These are phyloP conservation scores for Idaea aversata DNA, from an alignment of 2,888 invertebrate species.

Conservation along the genomic window DNA sequence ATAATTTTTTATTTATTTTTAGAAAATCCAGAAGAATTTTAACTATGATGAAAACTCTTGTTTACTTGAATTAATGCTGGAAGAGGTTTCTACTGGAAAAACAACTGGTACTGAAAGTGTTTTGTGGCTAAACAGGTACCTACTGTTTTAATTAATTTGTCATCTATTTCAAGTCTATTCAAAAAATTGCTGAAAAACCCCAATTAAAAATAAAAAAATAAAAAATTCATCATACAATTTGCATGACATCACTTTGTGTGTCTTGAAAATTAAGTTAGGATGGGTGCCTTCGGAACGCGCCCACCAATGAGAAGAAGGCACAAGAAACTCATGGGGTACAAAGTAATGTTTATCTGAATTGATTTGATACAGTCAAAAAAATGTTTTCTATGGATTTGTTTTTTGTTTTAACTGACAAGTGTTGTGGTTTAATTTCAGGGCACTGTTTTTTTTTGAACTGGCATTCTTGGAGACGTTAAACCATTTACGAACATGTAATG, in stretches of 20 bases:
- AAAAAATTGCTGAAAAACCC: too few relatives aligned
- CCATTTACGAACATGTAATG: conserved; percentile 62
- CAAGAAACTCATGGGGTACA: too few relatives aligned
- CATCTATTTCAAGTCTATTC: too few relatives aligned
- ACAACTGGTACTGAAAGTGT: conserved; percentile 82
- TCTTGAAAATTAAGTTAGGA: too few relatives aligned
- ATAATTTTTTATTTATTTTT: conserved; percentile 29
- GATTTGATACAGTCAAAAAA: too few relatives aligned
- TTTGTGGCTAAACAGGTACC: conserved; percentile 87
- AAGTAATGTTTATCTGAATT: too few relatives aligned
- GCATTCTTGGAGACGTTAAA: conserved; percentile 80
- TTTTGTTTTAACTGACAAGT: conserved; percentile 4
- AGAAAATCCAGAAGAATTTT: conserved; percentile 83
- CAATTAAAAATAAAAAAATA: too few relatives aligned
- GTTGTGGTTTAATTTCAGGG: conserved; percentile 61
- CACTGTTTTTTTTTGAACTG: conserved; percentile 81
- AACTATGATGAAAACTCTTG: conserved; percentile 77
- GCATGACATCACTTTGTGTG: too few relatives aligned
- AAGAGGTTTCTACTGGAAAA: conserved; percentile 78
- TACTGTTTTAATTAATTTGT: neutral
- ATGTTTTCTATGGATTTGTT: neutral
- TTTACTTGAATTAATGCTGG: conserved; percentile 84
- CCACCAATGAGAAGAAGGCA: too few relatives aligned
- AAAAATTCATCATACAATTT: too few relatives aligned
- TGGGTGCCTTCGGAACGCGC: too few relatives aligned